Evolutionary conservation across 2,888 invertebrate species (phyloP).

Genomic region (Ecliptopera silaceata): DNA sequence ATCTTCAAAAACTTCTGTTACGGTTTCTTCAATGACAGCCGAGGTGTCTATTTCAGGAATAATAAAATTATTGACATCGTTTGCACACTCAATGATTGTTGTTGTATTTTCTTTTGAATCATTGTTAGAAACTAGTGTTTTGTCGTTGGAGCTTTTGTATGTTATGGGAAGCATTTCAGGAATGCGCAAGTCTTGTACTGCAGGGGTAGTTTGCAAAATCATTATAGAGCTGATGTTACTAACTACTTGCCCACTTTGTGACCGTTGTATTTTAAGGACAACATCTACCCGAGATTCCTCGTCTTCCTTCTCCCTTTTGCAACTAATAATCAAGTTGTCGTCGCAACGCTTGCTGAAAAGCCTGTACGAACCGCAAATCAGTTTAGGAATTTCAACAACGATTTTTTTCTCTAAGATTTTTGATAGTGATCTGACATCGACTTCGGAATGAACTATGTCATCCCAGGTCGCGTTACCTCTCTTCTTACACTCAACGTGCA

Average conservation of each 20-base stretch:
- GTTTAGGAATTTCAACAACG: slow-evolving; percentile 65
- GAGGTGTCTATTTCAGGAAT: neutral
- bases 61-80: neutral
- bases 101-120: slow-evolving; percentile 12
- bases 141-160: slow-evolving; percentile 26
- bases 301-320: slow-evolving; percentile 45
- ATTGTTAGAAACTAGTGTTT: neutral
- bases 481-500: slow-evolving; percentile 56
- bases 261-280: slow-evolving; percentile 58
- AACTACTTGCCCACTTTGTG: slow-evolving; percentile 56
- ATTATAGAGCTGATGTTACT: slow-evolving; percentile 65
- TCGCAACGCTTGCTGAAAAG: slow-evolving; percentile 56
- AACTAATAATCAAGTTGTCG: slow-evolving; percentile 62
- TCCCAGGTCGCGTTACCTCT: slow-evolving; percentile 55
- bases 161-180: slow-evolving; percentile 36
- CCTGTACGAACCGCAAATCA: slow-evolving; percentile 60
- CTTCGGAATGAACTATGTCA: slow-evolving; percentile 66
- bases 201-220: slow-evolving; percentile 53
- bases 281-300: slow-evolving; percentile 58
- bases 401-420: slow-evolving; percentile 71
- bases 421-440: slow-evolving; percentile 66
- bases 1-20: slow-evolving; percentile 12
- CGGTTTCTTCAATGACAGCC: slow-evolving; percentile 9
- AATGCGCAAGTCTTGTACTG: slow-evolving; percentile 33
- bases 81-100: slow-evolving; percentile 11